phyloP scores from a whole-genome alignment of 2,113 vertebrate genomes.

The Chrysemys picta region DNA sequence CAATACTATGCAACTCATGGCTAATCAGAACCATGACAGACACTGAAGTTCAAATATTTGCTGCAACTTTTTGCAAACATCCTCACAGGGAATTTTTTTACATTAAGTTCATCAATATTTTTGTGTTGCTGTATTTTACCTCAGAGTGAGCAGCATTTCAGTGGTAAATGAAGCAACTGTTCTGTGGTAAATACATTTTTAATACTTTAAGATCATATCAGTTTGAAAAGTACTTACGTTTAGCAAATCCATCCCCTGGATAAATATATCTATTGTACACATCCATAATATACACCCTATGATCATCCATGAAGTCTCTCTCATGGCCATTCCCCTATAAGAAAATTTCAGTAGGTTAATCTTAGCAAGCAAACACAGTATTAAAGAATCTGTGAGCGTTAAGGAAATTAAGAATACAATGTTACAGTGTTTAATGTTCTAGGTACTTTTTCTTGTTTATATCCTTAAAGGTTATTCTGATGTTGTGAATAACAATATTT shows the following conservation, averaged over 20 bases:
- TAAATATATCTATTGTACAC: conserved; percentile 95
- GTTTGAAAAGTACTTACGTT: conserved; percentile 84
- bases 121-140: background rate
- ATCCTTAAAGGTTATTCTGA: background rate
- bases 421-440: background rate
- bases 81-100: background rate
- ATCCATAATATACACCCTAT: conserved; percentile 95
- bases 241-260: conserved; percentile 90
- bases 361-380: background rate
- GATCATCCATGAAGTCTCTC: conserved; percentile 93
- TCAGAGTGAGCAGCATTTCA: background rate
- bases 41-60: background rate
- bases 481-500: background rate
- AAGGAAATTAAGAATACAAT: background rate
- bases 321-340: conserved; percentile 95
- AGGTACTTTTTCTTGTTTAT: background rate
- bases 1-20: background rate
- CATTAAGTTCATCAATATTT: background rate
- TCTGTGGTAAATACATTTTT: background rate
- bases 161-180: background rate
- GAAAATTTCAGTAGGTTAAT: conserved; percentile 14
- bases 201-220: background rate
- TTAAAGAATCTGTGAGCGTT: background rate
- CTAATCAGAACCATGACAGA: background rate
- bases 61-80: background rate